Base-by-base conservation (phyloP, 2,888 invertebrate genomes). In the Heteromurus nitidus region DNA sequence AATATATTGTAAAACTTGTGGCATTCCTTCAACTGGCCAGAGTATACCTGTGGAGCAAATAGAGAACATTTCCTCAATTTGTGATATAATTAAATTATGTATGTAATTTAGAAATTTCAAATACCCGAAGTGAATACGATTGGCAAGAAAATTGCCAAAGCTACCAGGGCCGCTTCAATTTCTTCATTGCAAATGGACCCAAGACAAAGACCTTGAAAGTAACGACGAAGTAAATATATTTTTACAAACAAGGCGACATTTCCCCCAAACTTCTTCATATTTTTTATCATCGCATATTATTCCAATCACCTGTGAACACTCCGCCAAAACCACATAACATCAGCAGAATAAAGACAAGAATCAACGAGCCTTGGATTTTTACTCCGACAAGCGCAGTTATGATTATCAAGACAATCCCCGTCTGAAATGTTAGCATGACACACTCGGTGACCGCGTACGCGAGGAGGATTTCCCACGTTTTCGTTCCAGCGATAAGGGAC, bases 11-110 rank as follows among this genome's bases (percentile, higher is more conserved):
- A 84, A 80, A 94, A 92, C 88, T 93, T 92, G 1, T 16, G 97
- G 97, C 96, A 98, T 97, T 77, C 96, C 96, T 89, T 97, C 96
- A 82, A 97, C 94, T 82, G 97, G 97, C 97, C 97, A 97, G 88
- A 97, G 95, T 42, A 97, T 96, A 70, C 97, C 97, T 92, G 88
- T 1, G 88, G 87, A 83, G 85, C 5, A 83, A 74, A 74, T 81
- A 44, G 62, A 76, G 55, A n/a, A n/a, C n/a, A n/a, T n/a, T n/a
- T n/a, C n/a, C n/a, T n/a, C n/a, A n/a, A n/a, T n/a, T n/a, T n/a
- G n/a, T n/a, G n/a, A n/a, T 44, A 53, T 62, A 22, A 24, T 24
- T 16, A 22, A 68, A 47, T 22, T 60, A n/a, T 9, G 5, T 60
- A 11, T 60, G n/a, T n/a, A 24, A 26, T 3, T 11, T n/a, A 5